phyloP scores from a whole-genome alignment of 1,140 invertebrate genomes.

The Caenorhabditis latens region DNA sequence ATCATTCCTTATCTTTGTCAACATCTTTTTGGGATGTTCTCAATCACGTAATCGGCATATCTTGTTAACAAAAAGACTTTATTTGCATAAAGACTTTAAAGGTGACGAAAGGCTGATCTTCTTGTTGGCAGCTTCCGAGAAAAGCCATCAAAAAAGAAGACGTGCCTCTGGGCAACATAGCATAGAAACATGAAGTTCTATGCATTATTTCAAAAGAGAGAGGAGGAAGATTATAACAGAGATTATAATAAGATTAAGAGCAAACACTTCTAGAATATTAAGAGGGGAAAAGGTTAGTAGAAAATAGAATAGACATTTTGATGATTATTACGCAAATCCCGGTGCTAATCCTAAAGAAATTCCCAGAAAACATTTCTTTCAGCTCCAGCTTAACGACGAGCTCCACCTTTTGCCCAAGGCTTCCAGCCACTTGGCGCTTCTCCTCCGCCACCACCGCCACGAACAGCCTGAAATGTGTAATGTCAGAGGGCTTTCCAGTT shows the following conservation, averaged over 20 bases:
- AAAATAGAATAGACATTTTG: neutral
- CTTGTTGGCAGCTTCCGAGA: neutral
- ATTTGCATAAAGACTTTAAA: conserved; percentile 53
- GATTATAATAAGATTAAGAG: conserved; percentile 10
- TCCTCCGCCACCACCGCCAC: conserved; percentile 54
- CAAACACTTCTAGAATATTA: conserved; percentile 39
- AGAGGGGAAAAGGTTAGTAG: neutral
- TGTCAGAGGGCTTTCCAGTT: neutral
- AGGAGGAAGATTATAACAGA: neutral
- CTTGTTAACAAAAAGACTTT: conserved; percentile 50
- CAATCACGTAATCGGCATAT: neutral
- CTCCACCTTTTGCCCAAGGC: conserved; percentile 64
- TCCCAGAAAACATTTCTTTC: neutral
- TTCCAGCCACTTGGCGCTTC: conserved; percentile 66
- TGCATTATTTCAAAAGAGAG: conserved; percentile 11
- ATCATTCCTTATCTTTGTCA: conserved; percentile 36
- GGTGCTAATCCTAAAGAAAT: neutral
- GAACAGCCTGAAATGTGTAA: conserved; percentile 48
- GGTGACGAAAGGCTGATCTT: neutral
- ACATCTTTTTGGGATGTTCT: conserved; percentile 10
- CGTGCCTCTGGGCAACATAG: conserved; percentile 22
- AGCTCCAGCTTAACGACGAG: conserved; percentile 23
- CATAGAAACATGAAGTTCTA: conserved; percentile 1
- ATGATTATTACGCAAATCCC: conserved; percentile 1
- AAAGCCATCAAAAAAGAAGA: neutral